Base-by-base conservation (phyloP, 2,113 vertebrate species). In the Sterna hirundo region DNA sequence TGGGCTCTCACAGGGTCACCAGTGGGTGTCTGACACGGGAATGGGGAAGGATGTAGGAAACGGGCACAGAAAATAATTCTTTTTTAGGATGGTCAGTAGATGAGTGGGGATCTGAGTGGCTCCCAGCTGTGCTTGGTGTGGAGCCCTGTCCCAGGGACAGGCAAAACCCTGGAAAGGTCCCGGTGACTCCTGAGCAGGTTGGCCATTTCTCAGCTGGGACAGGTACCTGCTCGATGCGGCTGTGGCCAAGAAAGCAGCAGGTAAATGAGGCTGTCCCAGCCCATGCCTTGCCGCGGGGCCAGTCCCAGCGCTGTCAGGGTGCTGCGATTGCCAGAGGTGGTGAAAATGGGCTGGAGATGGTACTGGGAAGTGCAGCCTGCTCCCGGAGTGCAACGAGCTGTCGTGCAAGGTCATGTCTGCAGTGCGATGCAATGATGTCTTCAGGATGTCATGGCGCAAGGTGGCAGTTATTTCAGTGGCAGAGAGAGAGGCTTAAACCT, bases 21-120 rank as follows among this genome's bases (percentile, higher is more conserved):
- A 1, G 2, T 40, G 25, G 30, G 30, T 38, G 52, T 1, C 4
- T 44, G 46, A 57, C 1, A 1, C 0, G 1, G 51, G 26, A 82
- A 57, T 6, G 13, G 38, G 52, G 64, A 83, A 15, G 2, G 8
- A 2, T 76, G 44, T 30, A 65, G 49, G 58, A 77, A 65, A 83
- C 4, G 4, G 40, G 20, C 54, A 61, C 21, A 54, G 58, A 65
- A 81, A 57, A 38, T 25, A 47, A 38, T n/a, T 57, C 3, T 5
- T 44, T 87, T 68, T 75, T 69, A 60, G 69, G 22, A 4, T 88
- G 21, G 3, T 60, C 3, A 7, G 26, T 49, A 47, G 11, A 36
- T 57, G 27, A 65, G 23, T 36, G 30, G 15, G 16, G 16, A 84
- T 46, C 52, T 74, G 62, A 69, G 6, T 0, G 0, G 8, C n/a